A percentile compares a stretch with the other conserved stretches of the same genome.
Conservation (phyloP, 2,888 invertebrate species). For the Lordiphosa fenestrarum region DNA sequence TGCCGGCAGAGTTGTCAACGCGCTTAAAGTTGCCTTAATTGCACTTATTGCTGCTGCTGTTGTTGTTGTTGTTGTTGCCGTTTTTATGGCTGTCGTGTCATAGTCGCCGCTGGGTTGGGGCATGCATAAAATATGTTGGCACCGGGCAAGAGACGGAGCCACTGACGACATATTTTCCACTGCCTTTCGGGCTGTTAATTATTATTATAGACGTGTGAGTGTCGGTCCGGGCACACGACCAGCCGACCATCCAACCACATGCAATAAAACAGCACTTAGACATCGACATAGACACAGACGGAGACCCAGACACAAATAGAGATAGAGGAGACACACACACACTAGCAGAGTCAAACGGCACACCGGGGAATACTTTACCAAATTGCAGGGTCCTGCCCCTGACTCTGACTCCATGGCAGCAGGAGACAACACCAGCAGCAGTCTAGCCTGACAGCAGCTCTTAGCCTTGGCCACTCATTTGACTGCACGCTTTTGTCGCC, state of each 20-base stretch:
- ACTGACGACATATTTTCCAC: conserved; percentile 44
- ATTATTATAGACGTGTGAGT: conserved; percentile 77
- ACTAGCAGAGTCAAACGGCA: conserved; percentile 56
- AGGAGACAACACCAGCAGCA: conserved; percentile 12
- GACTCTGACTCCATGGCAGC: conserved; percentile 3
- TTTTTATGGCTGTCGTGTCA: conserved; percentile 58
- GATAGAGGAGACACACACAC: conserved; percentile 19
- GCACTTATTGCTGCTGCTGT: conserved; percentile 46
- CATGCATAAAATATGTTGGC: conserved; percentile 76
- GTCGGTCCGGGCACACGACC: conserved; percentile 28
- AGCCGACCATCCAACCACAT: conserved; percentile 43
- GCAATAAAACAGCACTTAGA: conserved; percentile 74
- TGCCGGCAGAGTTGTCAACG: conserved; percentile 62
- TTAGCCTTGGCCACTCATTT: conserved; percentile 56
- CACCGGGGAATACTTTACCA: conserved; percentile 71
- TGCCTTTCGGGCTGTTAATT: conserved; percentile 76
- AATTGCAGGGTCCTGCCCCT: conserved; percentile 48
- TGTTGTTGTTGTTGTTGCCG: conserved; percentile 26
- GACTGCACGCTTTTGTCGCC: conserved; percentile 53
- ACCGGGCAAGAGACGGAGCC: conserved; percentile 13
- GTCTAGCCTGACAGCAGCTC: conserved; percentile 16
- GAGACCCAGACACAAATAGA: conserved; percentile 7
- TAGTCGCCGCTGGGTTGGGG: conserved; percentile 45
- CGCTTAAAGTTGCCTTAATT: conserved; percentile 71
- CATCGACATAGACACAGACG: conserved; percentile 28